These are phyloP conservation scores for Selenia dentaria DNA, from an alignment of 2,888 invertebrate genomes.

Conservation along the genomic window DNA sequence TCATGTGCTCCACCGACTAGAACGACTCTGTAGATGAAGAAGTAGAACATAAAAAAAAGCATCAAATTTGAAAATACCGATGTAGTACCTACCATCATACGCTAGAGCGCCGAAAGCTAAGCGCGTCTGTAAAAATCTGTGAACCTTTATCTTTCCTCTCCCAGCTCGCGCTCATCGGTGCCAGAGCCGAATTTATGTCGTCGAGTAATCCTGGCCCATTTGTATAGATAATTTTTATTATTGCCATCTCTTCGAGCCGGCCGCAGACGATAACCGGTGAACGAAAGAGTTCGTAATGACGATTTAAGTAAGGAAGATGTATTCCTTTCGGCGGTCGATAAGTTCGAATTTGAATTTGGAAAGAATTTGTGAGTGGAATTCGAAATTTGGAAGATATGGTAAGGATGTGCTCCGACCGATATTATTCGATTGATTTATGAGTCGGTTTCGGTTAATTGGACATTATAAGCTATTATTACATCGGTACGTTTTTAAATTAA, in stretches of 20 bases:
- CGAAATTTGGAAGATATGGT: conserved; percentile 54
- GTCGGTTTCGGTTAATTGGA: conserved; percentile 15
- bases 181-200: conserved; percentile 83
- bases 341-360: conserved; percentile 69
- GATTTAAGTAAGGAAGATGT: conserved; percentile 84
- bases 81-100: conserved; percentile 50
- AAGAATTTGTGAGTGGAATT: conserved; percentile 69
- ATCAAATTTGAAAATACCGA: too few species aligned
- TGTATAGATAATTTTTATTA: conserved; percentile 85
- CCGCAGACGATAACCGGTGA: conserved; percentile 74
- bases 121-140: conserved; percentile 72
- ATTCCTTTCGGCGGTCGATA: conserved; percentile 78
- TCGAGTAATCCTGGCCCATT: conserved; percentile 81
- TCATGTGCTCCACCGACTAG: too few species aligned
- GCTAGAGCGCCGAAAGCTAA: conserved; percentile 50
- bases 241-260: conserved; percentile 81
- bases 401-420: conserved; percentile 48
- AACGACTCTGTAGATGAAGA: too few species aligned
- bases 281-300: conserved; percentile 84
- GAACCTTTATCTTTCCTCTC: conserved; percentile 77
- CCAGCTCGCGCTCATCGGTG: conserved; percentile 77
- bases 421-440: conserved; percentile 29
- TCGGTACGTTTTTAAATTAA: conserved; percentile 11
- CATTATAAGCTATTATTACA: conserved; percentile 17
- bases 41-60: not conserved